These are phyloP conservation scores for Drosophila tsacasi DNA, from an alignment of 1,140 invertebrate species.

Conservation along the genomic window DNA sequence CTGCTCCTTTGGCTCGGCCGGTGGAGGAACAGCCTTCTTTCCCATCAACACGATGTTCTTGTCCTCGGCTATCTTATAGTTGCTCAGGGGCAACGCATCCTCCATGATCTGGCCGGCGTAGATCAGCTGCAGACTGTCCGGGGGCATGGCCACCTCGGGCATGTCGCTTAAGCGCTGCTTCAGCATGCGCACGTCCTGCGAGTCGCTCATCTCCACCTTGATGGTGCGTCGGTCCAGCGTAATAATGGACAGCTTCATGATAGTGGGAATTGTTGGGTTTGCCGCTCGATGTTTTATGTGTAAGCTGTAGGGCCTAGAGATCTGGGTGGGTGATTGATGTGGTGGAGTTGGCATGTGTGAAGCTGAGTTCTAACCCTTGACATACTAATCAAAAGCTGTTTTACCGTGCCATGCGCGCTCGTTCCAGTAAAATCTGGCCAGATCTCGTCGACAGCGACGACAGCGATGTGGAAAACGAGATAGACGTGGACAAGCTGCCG, in stretches of 20 bases:
- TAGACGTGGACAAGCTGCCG: conserved; percentile 84
- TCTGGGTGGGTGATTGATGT: neutral
- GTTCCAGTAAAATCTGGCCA: conserved; percentile 79
- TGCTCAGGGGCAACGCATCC: conserved; percentile 49
- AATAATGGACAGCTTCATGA: conserved; percentile 73
- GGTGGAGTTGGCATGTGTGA: neutral
- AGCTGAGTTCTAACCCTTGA: conserved; percentile 37
- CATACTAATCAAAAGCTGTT: conserved; percentile 44
- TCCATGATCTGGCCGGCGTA: conserved; percentile 75
- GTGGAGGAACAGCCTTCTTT: conserved; percentile 33
- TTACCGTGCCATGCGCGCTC: conserved; percentile 28
- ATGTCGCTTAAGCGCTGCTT: conserved; percentile 51
- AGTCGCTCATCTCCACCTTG: conserved; percentile 52
- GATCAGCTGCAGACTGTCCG: conserved; percentile 65
- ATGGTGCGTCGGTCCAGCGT: conserved; percentile 69
- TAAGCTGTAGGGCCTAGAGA: neutral
- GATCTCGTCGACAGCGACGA: conserved; percentile 82
- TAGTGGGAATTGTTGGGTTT: neutral
- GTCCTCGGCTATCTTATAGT: conserved; percentile 61
- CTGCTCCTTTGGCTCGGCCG: neutral
- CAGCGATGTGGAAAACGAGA: conserved; percentile 83
- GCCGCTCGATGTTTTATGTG: neutral
- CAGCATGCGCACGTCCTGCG: conserved; percentile 56
- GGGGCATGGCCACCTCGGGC: conserved; percentile 47
- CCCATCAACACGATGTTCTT: conserved; percentile 74